Conservation (phyloP, 1,140 invertebrate species). For the Pomacea maculata region DNA sequence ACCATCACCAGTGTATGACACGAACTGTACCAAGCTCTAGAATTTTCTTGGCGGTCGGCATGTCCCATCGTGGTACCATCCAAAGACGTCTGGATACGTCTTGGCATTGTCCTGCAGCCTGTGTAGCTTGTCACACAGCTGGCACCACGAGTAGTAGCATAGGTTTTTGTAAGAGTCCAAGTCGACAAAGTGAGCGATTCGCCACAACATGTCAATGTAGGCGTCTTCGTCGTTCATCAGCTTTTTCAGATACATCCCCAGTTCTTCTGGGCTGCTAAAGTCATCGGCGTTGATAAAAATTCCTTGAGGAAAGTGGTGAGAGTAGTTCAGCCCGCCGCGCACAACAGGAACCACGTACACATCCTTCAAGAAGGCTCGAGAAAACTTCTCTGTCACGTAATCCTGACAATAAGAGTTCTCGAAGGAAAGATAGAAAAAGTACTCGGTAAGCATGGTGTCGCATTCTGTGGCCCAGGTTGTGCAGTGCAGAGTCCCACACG, state of each 20-base stretch:
- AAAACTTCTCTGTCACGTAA: constrained; percentile 56
- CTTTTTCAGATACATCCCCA: constrained; percentile 84
- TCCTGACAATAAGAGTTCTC: constrained; percentile 52
- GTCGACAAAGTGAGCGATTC: constrained; percentile 49
- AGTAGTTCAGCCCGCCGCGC: constrained; percentile 70
- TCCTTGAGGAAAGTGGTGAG: constrained; percentile 73
- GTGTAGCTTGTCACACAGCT: constrained; percentile 6
- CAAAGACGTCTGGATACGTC: constrained; percentile 51
- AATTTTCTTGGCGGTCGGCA: too few species aligned
- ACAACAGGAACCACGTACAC: constrained; percentile 62
- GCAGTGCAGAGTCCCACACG: constrained; percentile 31
- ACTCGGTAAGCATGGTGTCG: constrained; percentile 50
- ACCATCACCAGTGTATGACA: too few species aligned
- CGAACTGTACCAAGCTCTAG: too few species aligned
- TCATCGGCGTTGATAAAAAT: constrained; percentile 93
- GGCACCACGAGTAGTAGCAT: constrained; percentile 13
- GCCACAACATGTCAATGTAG: constrained; percentile 7
- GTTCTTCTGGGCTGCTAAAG: constrained; percentile 83
- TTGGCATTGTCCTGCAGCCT: neutral
- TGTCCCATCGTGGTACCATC: too few species aligned
- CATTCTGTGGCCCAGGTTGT: constrained; percentile 63
- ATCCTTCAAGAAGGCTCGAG: constrained; percentile 38
- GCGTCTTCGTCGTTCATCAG: constrained; percentile 15
- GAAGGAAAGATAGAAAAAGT: constrained; percentile 47
- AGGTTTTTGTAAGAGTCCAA: neutral